Evolutionary conservation across 2,113 vertebrate species (phyloP), one percentile per base, ranked within the genome.

Genomic region (Gambusia holbrooki): DNA sequence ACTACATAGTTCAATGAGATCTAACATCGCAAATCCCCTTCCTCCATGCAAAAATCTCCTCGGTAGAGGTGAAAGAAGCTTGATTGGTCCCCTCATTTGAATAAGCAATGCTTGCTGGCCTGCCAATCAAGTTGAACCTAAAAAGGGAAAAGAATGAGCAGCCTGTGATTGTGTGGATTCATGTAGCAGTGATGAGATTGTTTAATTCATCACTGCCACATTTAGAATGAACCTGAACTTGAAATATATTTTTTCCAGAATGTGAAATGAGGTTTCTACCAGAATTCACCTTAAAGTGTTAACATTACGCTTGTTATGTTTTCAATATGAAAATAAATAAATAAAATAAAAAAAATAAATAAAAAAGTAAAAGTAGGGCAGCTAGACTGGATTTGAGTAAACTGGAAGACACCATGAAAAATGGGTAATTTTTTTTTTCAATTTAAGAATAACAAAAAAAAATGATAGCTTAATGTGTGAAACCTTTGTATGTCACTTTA

Each of bases 121-220:
- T 79, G 88, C 71, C 85, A 87, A 73, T 88, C 83, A 79, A 67
- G 69, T 62, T 32, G 54, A 84, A 51, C 60, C 27, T 40, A 69
- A 77, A 86, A 77, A 69, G 61, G 71, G 54, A 81, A 61, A 15
- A 72, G 63, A 82, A 19, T 73, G 73, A 87, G 22, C 17, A 22
- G 37, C 15, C 7, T 35, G 40, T 6, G 78, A 76, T 71, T 68
- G 62, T 60, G 79, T 62, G 77, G 60, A 74, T 82, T 73, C 69
- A 22, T 14, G 40, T 83, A 75, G 63, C 73, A 61, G 27, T 22
- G 45, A 35, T 79, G 71, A 62, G 79, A 72, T 76, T 58, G 30
- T 58, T 45, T 22, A 67, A 81, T 79, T 80, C 76, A 61, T 84
- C 67, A 11, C 35, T 37, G 35, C 35, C 35, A 61, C 2, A 61